Evolutionary conservation across 1,140 invertebrate genomes (phyloP), one percentile per base, ranked within the genome.

Genomic region (Aphelinus atriplicis): DNA sequence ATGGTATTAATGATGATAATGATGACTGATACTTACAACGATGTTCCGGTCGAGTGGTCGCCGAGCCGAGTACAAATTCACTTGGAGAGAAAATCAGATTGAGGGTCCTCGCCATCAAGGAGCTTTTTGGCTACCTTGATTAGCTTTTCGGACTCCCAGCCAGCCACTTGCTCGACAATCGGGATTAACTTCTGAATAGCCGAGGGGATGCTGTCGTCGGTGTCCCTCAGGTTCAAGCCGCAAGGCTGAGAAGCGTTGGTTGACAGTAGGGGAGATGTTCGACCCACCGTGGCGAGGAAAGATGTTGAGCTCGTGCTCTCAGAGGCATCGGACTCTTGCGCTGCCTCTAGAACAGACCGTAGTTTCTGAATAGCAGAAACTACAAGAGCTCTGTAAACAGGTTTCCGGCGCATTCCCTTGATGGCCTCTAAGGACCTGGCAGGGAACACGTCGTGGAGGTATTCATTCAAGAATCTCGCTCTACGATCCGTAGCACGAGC

Each of bases 401-500:
- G 58, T 6, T 3, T 3, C 3, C 42, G 26, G 2, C 43, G 61
- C 4, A 2, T 43, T 7, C 6, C 46, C 61, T 6, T 63, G 43
- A 45, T 47, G 26, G 26, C 3, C 4, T 46, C 43, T 43, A 63
- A 43, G 42, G 4, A 4, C 4, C 6, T 4, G 61, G 3, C 6
- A 2, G 61, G 26, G 45, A 9, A 9, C 4, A 26, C 6, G 7
- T 58, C 61, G 42, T 0, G 82, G 78, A 57, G 60, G 10, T 70
- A 7, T 46, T 47, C 48, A 50, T 77, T 77, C n/a, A 77, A 43
- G 46, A 74, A 74, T 3, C 62, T n/a, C 1, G 47, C 57, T n/a
- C 65, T n/a, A 1, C 26, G 45, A 7, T 0, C 7, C n/a, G 3
- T 62, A 0, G 50, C 42, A 7, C 6, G 7, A 7, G 65, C 70